Evolutionary conservation across 2,113 vertebrate genomes (phyloP).

Genomic region (Phaetusa simplex): DNA sequence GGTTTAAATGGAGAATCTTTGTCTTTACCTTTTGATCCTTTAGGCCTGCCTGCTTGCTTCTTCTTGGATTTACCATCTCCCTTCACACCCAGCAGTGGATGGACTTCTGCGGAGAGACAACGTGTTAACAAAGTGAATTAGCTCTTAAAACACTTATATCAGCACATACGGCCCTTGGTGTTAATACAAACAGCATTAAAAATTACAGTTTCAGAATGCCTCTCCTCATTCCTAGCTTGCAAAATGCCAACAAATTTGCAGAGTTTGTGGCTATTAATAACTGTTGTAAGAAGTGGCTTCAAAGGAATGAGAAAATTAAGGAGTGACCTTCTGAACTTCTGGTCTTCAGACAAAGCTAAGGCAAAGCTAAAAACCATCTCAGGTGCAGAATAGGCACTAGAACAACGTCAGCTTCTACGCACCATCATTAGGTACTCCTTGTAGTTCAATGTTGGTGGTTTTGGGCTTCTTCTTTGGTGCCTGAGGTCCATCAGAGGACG

Average conservation of each 20-base stretch:
- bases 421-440: constrained; percentile 97
- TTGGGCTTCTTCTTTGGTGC: constrained; percentile 96
- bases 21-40: constrained; percentile 99
- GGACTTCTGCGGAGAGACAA: constrained; percentile 84
- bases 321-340: background rate
- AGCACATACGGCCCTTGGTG: background rate
- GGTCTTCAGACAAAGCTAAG: background rate
- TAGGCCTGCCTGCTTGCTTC: constrained; percentile 97
- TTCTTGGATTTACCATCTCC: constrained; percentile 99
- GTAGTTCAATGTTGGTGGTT: constrained; percentile 95
- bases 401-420: background rate
- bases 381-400: background rate
- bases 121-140: background rate
- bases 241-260: background rate
- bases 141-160: background rate
- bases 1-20: constrained; percentile 98
- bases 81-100: constrained; percentile 97
- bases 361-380: background rate
- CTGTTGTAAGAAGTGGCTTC: background rate
- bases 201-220: background rate
- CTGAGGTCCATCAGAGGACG: constrained; percentile 85
- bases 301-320: background rate
- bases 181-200: background rate
- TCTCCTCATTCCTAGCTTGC: background rate
- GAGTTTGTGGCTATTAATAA: background rate